Percentiles rank a stretch among this genome's conserved stretches.
These are phyloP conservation scores for Melikaiella ostensackeni DNA, from an alignment of 2,888 invertebrate species.

Conservation along the genomic window DNA sequence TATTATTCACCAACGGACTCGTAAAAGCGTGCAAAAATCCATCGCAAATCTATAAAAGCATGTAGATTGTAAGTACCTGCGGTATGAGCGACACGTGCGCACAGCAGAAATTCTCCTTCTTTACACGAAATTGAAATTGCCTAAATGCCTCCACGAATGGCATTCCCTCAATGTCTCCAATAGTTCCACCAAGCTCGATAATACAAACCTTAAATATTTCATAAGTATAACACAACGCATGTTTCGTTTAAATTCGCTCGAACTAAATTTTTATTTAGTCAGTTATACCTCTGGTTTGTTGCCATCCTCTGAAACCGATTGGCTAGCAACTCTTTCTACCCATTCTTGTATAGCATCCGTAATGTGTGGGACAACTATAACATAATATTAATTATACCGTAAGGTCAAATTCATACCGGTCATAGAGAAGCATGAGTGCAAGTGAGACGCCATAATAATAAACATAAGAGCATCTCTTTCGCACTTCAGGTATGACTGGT, in stretches of 20 bases:
- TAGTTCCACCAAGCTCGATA: constrained; percentile 97
- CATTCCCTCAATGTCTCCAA: constrained; percentile 99
- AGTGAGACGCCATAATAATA: too few species aligned
- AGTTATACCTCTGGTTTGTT: constrained; percentile 81
- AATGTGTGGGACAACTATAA: constrained; percentile 96
- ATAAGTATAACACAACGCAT: neutral
- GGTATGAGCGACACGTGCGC: constrained; percentile 98
- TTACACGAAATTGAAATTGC: constrained; percentile 97
- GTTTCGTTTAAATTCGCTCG: neutral
- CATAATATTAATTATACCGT: neutral
- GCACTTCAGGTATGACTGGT: too few species aligned
- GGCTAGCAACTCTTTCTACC: constrained; percentile 94
- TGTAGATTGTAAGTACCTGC: constrained; percentile 80
- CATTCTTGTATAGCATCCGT: constrained; percentile 99
- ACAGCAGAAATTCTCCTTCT: constrained; percentile 95
- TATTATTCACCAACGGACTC: too few species aligned
- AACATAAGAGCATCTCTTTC: too few species aligned
- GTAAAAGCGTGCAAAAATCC: too few species aligned
- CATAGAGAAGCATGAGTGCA: too few species aligned
- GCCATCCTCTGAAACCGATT: constrained; percentile 87
- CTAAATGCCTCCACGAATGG: constrained; percentile 99
- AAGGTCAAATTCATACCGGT: too few species aligned
- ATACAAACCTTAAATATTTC: constrained; percentile 85
- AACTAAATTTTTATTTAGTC: neutral
- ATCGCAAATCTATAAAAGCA: neutral